phyloP scores from a whole-genome alignment of 2,113 vertebrate species.

The Noturus placidus region DNA sequence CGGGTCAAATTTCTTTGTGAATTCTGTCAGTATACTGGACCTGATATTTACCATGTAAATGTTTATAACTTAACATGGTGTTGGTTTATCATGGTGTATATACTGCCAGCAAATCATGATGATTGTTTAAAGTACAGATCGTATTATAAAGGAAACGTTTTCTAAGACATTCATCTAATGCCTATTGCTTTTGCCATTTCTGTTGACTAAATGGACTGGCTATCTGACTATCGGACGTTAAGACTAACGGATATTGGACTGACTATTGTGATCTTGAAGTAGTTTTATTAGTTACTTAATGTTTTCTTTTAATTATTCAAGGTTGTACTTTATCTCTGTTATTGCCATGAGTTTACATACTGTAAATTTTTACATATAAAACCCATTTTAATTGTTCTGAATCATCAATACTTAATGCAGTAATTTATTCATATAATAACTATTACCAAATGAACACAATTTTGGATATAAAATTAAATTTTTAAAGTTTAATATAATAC shows the following conservation, averaged over 20 bases:
- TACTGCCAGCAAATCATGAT: conserved; percentile 36
- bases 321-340: neutral
- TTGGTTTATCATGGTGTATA: conserved; percentile 41
- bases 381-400: neutral
- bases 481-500: neutral
- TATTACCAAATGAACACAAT: neutral
- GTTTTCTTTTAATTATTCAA: neutral
- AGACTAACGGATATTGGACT: neutral
- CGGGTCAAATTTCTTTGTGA: conserved; percentile 45
- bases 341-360: neutral
- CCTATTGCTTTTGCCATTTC: conserved; percentile 18
- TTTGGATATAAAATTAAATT: neutral
- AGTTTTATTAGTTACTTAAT: neutral
- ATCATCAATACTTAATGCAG: neutral
- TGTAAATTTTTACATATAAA: neutral
- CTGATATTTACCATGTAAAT: conserved; percentile 52
- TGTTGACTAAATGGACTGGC: neutral
- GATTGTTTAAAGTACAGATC: conserved; percentile 30
- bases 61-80: conserved; percentile 40
- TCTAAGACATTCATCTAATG: conserved; percentile 8
- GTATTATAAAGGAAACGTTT: conserved; percentile 4
- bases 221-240: neutral
- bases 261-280: neutral
- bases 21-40: conserved; percentile 40
- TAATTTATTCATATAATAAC: neutral